phyloP scores from a whole-genome alignment of 1,140 invertebrate species.

The Chrysomallon squamiferum region DNA sequence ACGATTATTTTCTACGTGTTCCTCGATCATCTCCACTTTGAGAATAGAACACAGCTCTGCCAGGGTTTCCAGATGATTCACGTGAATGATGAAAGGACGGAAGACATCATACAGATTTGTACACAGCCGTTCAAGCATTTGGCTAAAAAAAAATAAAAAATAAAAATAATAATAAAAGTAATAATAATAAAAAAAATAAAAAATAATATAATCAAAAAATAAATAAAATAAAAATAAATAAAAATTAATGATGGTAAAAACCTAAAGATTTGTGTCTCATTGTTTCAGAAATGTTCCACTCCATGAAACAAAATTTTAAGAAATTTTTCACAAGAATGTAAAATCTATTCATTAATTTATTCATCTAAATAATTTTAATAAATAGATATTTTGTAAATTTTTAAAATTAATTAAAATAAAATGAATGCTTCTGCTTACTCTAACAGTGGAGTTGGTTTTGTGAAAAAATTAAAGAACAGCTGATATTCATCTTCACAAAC shows the following conservation, averaged over 20 bases:
- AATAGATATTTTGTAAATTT: too few species aligned
- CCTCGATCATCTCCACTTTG: conserved; percentile 91
- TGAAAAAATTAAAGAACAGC: conserved; percentile 89
- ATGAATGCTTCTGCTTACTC: conserved; percentile 68
- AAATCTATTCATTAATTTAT: too few species aligned
- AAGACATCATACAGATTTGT: conserved; percentile 90
- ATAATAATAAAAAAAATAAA: not conserved
- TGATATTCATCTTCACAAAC: conserved; percentile 91
- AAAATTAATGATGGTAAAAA: not conserved
- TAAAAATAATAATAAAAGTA: not conserved
- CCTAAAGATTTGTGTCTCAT: too few species aligned
- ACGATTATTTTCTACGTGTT: conserved; percentile 88
- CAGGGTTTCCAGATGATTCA: conserved; percentile 96
- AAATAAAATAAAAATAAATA: not conserved
- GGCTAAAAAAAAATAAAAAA: conserved; percentile 42
- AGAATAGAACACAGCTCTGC: conserved; percentile 96
- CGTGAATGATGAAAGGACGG: conserved; percentile 94
- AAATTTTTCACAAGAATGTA: too few species aligned
- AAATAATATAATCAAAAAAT: too few species aligned
- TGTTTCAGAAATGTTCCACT: too few species aligned
- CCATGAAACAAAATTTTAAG: too few species aligned
- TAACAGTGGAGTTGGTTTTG: conserved; percentile 70
- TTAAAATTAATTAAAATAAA: too few species aligned
- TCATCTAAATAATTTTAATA: too few species aligned
- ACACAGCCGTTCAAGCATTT: conserved; percentile 84